A percentile compares a stretch with the other conserved stretches of the same genome.
These are phyloP conservation scores for Pycnomerus fuliginosus DNA, from an alignment of 2,888 invertebrate species.

Conservation along the genomic window DNA sequence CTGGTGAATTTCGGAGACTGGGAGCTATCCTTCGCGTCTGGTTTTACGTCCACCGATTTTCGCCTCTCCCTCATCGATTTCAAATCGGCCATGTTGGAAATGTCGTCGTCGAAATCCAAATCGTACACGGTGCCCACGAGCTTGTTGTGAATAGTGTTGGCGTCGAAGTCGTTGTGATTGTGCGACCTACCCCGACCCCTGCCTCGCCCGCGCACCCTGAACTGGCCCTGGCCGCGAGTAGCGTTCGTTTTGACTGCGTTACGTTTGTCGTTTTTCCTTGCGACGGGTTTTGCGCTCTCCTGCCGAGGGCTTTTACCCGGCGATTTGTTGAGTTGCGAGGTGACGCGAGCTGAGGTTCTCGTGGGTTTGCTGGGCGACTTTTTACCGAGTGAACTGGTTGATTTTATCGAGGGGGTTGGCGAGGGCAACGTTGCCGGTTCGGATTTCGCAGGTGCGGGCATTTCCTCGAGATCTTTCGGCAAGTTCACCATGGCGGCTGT, in stretches of 20 bases:
- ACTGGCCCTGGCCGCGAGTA: constrained; percentile 46
- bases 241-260: constrained; percentile 36
- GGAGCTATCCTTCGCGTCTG: constrained; percentile 58
- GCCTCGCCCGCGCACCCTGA: constrained; percentile 49
- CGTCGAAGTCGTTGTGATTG: constrained; percentile 44
- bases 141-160: constrained; percentile 76
- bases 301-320: constrained; percentile 49
- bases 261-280: constrained; percentile 32
- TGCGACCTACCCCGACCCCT: constrained; percentile 37
- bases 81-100: constrained; percentile 69
- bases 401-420: constrained; percentile 49
- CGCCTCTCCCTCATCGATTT: constrained; percentile 77
- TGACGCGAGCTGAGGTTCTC: constrained; percentile 63
- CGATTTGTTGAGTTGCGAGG: constrained; percentile 55
- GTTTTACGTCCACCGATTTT: constrained; percentile 71
- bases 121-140: constrained; percentile 86
- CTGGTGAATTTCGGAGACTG: constrained; percentile 61
- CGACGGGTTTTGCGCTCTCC: constrained; percentile 40
- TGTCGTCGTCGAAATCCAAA: constrained; percentile 81
- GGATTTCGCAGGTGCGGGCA: constrained; percentile 17
- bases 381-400: constrained; percentile 53
- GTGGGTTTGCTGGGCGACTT: constrained; percentile 62
- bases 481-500: constrained; percentile 80
- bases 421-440: constrained; percentile 40
- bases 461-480: constrained; percentile 25